Conservation (phyloP, 2,888 invertebrate species). For the Acrobasis suavella region DNA sequence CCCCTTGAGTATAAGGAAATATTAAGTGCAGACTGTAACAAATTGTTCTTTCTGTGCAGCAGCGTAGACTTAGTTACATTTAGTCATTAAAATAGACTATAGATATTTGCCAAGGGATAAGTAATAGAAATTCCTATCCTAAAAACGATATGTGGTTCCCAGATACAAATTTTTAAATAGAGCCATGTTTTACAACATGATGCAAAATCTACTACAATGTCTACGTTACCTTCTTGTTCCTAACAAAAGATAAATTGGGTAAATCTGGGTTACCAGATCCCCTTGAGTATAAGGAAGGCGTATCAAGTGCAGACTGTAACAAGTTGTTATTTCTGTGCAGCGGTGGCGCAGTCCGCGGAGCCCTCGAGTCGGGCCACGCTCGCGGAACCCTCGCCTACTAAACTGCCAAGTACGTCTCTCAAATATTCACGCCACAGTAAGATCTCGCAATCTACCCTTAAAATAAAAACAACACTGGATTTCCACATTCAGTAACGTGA, state of each 20-base stretch:
- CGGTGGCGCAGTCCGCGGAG: conserved; percentile 72
- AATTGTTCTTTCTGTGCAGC: too few relatives aligned
- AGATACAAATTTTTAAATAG: conserved; percentile 1
- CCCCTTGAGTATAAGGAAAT: too few relatives aligned
- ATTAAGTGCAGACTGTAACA: too few relatives aligned
- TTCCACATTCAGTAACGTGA: neutral
- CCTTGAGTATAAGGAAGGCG: conserved; percentile 9
- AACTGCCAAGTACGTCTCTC: conserved; percentile 83
- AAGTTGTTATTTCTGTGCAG: conserved; percentile 77
- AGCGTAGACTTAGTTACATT: too few relatives aligned
- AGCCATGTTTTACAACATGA: neutral
- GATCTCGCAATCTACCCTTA: conserved; percentile 47
- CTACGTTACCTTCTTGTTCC: neutral
- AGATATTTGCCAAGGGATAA: too few relatives aligned
- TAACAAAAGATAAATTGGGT: conserved; percentile 1
- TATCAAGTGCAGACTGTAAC: conserved; percentile 42
- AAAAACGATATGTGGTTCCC: too few relatives aligned
- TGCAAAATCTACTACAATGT: neutral
- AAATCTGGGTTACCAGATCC: neutral
- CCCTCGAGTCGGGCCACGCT: conserved; percentile 76
- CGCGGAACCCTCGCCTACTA: conserved; percentile 83
- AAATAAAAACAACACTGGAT: conserved; percentile 1
- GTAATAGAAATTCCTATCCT: too few relatives aligned
- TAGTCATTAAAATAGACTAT: too few relatives aligned
- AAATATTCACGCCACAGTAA: conserved; percentile 61